phyloP scores from a whole-genome alignment of 1,140 invertebrate genomes.

The Microplitis demolitor region DNA sequence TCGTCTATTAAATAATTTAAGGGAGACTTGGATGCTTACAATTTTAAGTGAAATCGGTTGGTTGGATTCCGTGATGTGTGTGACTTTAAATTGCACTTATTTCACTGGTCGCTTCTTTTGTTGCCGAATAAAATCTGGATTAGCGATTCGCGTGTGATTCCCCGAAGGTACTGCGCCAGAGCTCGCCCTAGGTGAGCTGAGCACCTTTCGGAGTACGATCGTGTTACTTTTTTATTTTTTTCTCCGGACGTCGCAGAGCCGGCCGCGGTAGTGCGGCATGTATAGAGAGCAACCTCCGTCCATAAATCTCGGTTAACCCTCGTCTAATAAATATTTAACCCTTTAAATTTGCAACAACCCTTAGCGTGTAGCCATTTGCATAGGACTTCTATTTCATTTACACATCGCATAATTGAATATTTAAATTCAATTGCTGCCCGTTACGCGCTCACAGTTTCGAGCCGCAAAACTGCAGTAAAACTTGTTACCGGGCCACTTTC shows the following conservation, averaged over 20 bases:
- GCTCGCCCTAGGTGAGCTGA: neutral
- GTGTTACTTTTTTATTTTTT: slow-evolving; percentile 20
- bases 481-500: slow-evolving; percentile 63
- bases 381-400: slow-evolving; percentile 69
- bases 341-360: slow-evolving; percentile 64
- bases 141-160: neutral
- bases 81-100: neutral
- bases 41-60: neutral
- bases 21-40: neutral
- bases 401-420: slow-evolving; percentile 67
- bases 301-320: slow-evolving; percentile 62
- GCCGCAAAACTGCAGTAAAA: slow-evolving; percentile 64
- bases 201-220: neutral
- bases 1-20: neutral
- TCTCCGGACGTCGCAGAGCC: neutral
- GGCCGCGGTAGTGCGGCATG: slow-evolving; percentile 16
- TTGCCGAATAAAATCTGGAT: neutral
- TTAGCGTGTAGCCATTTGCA: slow-evolving; percentile 64
- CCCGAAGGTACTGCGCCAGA: neutral
- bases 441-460: slow-evolving; percentile 59
- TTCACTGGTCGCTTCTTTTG: neutral
- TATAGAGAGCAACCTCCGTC: slow-evolving; percentile 29
- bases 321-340: slow-evolving; percentile 64
- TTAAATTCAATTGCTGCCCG: slow-evolving; percentile 64
- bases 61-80: neutral